Conservation (phyloP, 2,113 vertebrate species). For the Oreamnos americanus region DNA sequence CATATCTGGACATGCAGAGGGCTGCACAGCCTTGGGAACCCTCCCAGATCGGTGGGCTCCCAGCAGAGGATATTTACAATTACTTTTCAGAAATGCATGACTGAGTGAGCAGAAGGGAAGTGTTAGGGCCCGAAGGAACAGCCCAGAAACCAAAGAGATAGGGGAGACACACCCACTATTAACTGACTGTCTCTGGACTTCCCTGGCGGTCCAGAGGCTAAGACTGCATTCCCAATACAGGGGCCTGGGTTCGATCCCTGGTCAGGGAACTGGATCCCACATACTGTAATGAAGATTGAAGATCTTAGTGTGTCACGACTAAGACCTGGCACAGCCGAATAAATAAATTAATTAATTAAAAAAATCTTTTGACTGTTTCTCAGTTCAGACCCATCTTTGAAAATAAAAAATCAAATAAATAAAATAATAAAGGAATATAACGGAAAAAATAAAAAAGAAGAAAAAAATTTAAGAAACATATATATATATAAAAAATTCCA, state of each 20-base stretch:
- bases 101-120: neutral
- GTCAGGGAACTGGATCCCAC: neutral
- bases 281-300: neutral
- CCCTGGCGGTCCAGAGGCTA: neutral
- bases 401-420: neutral
- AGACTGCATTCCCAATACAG: neutral
- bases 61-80: neutral
- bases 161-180: neutral
- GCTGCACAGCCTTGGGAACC: neutral
- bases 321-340: neutral
- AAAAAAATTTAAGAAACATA: neutral
- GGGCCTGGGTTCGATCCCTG: neutral
- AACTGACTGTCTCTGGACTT: neutral
- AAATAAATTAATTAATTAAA: neutral
- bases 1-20: neutral
- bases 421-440: neutral
- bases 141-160: neutral
- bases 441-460: neutral
- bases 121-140: neutral
- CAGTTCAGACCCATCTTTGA: neutral
- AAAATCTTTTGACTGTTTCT: rapidly evolving
- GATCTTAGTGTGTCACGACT: neutral
- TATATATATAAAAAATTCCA: neutral
- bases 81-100: neutral
- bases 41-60: neutral